phyloP scores from a whole-genome alignment of 2,888 invertebrate genomes.

The Agriotes lineatus region DNA sequence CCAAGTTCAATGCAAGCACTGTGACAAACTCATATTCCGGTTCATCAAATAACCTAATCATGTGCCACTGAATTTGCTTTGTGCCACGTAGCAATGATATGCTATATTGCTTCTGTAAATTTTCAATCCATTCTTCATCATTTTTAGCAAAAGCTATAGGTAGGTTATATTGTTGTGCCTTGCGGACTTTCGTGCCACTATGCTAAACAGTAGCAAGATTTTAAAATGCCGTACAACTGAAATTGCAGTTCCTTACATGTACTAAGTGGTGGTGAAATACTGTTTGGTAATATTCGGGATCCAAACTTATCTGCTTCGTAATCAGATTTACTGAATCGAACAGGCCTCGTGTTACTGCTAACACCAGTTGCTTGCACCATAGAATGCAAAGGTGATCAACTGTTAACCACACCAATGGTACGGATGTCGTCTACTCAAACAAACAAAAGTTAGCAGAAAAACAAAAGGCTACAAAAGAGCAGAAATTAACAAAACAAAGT shows the following conservation, averaged over 20 bases:
- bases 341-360: constrained; percentile 82
- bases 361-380: constrained; percentile 92
- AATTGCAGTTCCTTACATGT: constrained; percentile 60
- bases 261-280: constrained; percentile 71
- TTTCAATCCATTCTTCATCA: constrained; percentile 69
- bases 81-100: constrained; percentile 60
- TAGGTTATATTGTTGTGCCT: constrained; percentile 57
- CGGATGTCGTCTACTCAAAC: constrained; percentile 72
- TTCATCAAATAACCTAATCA: constrained; percentile 72
- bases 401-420: constrained; percentile 89
- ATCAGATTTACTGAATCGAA: constrained; percentile 81
- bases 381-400: constrained; percentile 92
- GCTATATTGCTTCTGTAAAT: constrained; percentile 64
- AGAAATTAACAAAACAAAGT: no score
- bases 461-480: constrained; percentile 6
- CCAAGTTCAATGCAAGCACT: constrained; percentile 77
- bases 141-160: constrained; percentile 60
- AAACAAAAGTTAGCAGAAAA: not conserved
- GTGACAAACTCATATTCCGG: constrained; percentile 73
- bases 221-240: not conserved
- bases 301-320: constrained; percentile 65
- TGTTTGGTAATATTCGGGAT: constrained; percentile 60
- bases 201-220: constrained; percentile 50
- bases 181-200: constrained; percentile 57
- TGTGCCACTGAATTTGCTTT: constrained; percentile 65